phyloP scores from a whole-genome alignment of 2,888 invertebrate species.

The Amaurobius ferox region DNA sequence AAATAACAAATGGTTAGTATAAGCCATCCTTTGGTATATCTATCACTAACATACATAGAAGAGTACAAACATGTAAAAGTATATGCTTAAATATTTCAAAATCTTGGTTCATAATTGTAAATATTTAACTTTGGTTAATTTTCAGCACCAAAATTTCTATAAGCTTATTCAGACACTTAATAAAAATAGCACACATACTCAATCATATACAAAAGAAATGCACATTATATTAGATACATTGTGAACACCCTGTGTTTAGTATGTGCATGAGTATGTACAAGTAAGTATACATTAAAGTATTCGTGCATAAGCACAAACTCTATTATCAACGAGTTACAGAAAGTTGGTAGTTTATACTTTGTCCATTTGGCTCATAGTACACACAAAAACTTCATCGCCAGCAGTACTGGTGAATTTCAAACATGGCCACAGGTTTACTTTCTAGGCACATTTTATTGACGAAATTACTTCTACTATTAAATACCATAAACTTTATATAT shows the following conservation, averaged over 20 bases:
- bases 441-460: not conserved
- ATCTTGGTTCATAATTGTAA: no score
- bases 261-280: conserved; percentile 6
- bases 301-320: not conserved
- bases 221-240: not conserved
- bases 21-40: no score
- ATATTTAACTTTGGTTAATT: no score
- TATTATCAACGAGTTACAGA: conserved; percentile 9
- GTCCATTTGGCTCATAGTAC: conserved; percentile 4
- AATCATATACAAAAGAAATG: no score
- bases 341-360: conserved; percentile 2
- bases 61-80: no score
- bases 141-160: no score
- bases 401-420: not conserved
- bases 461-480: not conserved
- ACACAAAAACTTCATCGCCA: not conserved
- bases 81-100: no score
- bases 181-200: no score
- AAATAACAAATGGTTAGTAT: no score
- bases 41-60: no score
- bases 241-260: not conserved
- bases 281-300: not conserved
- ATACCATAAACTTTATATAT: not conserved
- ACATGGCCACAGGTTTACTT: not conserved
- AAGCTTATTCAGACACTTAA: no score